phyloP scores from a whole-genome alignment of 2,888 invertebrate genomes.

The Cylindroiulus punctatus region DNA sequence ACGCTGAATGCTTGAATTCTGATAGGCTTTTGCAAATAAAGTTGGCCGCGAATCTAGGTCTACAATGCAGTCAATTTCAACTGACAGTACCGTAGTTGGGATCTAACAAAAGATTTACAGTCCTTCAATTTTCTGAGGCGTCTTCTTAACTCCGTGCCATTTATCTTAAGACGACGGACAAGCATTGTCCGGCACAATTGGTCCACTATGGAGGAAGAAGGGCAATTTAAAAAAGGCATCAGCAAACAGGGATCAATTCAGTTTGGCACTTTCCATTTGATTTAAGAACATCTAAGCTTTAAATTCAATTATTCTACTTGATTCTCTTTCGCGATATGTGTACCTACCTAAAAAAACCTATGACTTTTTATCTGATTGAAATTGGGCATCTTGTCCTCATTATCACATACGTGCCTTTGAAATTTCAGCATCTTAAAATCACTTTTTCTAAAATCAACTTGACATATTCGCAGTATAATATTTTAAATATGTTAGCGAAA shows the following conservation, averaged over 20 bases:
- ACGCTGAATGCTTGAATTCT: slow-evolving; percentile 37
- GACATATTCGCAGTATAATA: not conserved
- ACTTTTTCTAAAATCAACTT: not conserved
- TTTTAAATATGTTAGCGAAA: no score
- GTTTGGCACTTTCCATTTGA: slow-evolving; percentile 49
- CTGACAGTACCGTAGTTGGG: slow-evolving; percentile 50
- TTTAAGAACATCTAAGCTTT: slow-evolving; percentile 44
- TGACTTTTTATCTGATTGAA: not conserved
- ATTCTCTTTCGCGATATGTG: slow-evolving; percentile 44
- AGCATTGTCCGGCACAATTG: slow-evolving; percentile 49
- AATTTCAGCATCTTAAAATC: not conserved
- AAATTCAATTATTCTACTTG: slow-evolving; percentile 52
- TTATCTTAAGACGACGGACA: slow-evolving; percentile 50
- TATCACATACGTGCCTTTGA: not conserved
- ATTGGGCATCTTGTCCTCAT: not conserved
- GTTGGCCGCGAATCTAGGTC: slow-evolving; percentile 29
- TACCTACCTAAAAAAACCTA: slow-evolving; percentile 6
- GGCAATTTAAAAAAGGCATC: slow-evolving; percentile 48
- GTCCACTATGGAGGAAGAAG: slow-evolving; percentile 10
- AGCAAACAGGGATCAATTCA: slow-evolving; percentile 51
- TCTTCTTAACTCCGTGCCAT: slow-evolving; percentile 47
- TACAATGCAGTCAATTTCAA: slow-evolving; percentile 50
- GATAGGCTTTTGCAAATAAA: slow-evolving; percentile 34
- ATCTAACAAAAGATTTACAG: slow-evolving; percentile 52
- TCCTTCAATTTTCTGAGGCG: slow-evolving; percentile 51